Base-by-base conservation (phyloP, 2,113 vertebrate genomes). In the Centrocercus urophasianus region DNA sequence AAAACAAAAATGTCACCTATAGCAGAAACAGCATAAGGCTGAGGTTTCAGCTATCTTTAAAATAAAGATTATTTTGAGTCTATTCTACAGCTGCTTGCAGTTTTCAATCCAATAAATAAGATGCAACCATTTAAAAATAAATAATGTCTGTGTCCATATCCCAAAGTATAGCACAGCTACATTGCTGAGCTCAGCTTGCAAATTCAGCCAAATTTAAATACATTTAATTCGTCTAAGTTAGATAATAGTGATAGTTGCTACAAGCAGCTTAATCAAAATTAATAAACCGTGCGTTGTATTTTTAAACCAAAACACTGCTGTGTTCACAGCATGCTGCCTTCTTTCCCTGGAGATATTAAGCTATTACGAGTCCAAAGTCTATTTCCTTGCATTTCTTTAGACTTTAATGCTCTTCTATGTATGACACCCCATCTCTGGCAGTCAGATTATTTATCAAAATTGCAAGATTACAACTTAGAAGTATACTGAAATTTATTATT, bases 71-170 rank as follows among this genome's bases (percentile, higher is more conserved):
- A 76, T 93, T 78, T 79, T 21, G 21, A 59, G 59, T 85, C 73
- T 88, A 28, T 83, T 86, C 73, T 67, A 83, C 92, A 96, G 93
- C 93, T 96, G 67, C 83, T 88, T 79, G 16, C 66, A 63, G 47
- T 93, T 96, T 89, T 82, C 74, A 61, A 60, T 65, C 65, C 65
- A 63, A 56, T 43, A n/a, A 84, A 56, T 40, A n/a, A 83, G 90
- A 30, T 38, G 2, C 63, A 91, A 75, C 54, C 20, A 27, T 19
- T 17, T 69, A 57, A 59, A 12, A 60, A 15, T 52, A 32, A 59
- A 52, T 47, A 50, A 50, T 13, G 22, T 50, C 48, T 50, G 48
- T n/a, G 4, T 17, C 60, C 7, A 1, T 36, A 10, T 34, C 28
- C 16, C 19, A 4, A 67, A 75, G 12, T 14, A n/a, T 40, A 20